Evolutionary conservation across 2,888 invertebrate species (phyloP), one percentile per base, ranked within the genome.

Genomic region (Hypsopygia costalis): DNA sequence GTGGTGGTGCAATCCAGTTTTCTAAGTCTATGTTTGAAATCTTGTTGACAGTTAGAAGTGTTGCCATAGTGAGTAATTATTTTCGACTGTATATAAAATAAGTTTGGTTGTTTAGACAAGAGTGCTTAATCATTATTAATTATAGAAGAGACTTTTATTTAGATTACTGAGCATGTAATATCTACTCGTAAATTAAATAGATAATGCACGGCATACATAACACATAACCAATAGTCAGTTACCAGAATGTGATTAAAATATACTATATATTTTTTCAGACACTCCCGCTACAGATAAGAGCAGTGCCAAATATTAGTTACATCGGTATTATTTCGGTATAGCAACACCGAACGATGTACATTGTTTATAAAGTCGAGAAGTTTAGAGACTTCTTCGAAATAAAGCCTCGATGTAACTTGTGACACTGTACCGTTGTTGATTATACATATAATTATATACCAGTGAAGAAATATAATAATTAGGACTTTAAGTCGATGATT

Each of bases 61-160:
- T 88, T 86, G 87, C 86, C 85, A 83, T 88, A 87, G 85, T 86
- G 66, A 79, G 74, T 82, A 81, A 81, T 76, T 69, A 79, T 71
- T 81, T 81, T 80, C 65, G 81, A 83, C 76, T 87, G 87, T 87
- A 87, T 75, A 83, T 85, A 81, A 62, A 62, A 65, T 77, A 80
- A 79, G 79, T 79, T 82, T 79, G 69, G 73, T 78, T 73, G 71
- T 77, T 81, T 81, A 78, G 75, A 69, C 68, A 73, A 52, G 73
- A 81, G 82, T 87, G 82, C 74, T 81, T 76, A 72, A 69, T 75
- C 58, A 63, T 62, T 56, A 56, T 62, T 63, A 54, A 51, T 60
- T 49, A 56, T 60, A 65, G 58, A 55, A 51, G 49, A 51, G 55
- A 62, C 50, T 55, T 65, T 67, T 61, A 55, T 70, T 72, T 68